Percentiles rank a stretch among this genome's conserved stretches.
Conservation (phyloP, 2,113 vertebrate genomes). For the Datnioides undecimradiatus region DNA sequence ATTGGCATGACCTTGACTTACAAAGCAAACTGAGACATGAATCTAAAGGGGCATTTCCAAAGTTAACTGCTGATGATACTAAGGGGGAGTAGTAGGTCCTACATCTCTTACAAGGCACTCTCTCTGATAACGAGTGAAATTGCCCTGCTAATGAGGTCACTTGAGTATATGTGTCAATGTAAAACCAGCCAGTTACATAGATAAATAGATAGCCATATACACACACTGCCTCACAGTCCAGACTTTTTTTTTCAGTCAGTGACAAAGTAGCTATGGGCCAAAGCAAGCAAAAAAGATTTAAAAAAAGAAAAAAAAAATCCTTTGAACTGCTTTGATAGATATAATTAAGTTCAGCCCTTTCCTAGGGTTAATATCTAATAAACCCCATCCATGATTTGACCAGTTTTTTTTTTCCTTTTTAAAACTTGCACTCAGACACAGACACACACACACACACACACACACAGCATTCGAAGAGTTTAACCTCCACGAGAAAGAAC, state of each 20-base stretch:
- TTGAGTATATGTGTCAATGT: constrained; percentile 66
- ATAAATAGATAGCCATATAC: constrained; percentile 39
- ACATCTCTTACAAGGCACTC: constrained; percentile 44
- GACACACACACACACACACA: constrained; percentile 28
- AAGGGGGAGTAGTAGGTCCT: constrained; percentile 28
- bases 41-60: constrained; percentile 59
- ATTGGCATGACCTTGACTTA: constrained; percentile 83
- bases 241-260: constrained; percentile 8
- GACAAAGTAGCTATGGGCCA: constrained; percentile 14
- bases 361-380: constrained; percentile 74
- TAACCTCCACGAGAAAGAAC: constrained; percentile 73
- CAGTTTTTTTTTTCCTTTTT: constrained; percentile 27
- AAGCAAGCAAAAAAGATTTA: constrained; percentile 23
- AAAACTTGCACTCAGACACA: neutral
- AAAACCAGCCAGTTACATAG: constrained; percentile 46
- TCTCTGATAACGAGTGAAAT: constrained; percentile 48
- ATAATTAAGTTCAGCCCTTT: constrained; percentile 71
- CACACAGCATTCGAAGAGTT: constrained; percentile 46
- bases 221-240: neutral
- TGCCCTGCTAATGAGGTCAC: constrained; percentile 69
- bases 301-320: constrained; percentile 34
- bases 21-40: constrained; percentile 61
- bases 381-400: constrained; percentile 62
- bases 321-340: constrained; percentile 70
- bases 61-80: constrained; percentile 56